phyloP scores from a whole-genome alignment of 2,113 vertebrate species.

The Kryptolebias marmoratus region DNA sequence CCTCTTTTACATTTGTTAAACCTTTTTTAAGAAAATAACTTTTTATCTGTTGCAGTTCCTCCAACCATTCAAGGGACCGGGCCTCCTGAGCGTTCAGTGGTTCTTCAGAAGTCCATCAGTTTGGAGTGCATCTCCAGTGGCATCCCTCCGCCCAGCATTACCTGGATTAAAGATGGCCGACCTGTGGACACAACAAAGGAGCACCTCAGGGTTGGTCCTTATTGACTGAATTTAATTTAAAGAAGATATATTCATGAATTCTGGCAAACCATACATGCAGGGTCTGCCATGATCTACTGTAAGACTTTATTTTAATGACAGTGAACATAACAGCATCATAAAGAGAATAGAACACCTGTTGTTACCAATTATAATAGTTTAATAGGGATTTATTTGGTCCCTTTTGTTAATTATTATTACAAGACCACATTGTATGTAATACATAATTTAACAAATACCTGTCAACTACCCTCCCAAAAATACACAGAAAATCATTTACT shows the following conservation, averaged over 20 bases:
- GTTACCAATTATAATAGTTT: too few relatives aligned
- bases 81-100: slow-evolving; percentile 83
- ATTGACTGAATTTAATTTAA: neutral
- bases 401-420: too few relatives aligned
- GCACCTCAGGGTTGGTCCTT: slow-evolving; percentile 81
- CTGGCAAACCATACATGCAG: neutral
- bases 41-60: slow-evolving; percentile 81
- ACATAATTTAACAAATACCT: too few relatives aligned
- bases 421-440: too few relatives aligned
- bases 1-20: neutral
- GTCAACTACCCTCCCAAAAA: too few relatives aligned
- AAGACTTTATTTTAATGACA: too few relatives aligned
- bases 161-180: slow-evolving; percentile 92
- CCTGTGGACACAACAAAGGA: slow-evolving; percentile 89
- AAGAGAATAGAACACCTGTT: too few relatives aligned
- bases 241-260: neutral
- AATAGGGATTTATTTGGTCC: too few relatives aligned
- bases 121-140: slow-evolving; percentile 91
- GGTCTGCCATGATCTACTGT: too few relatives aligned
- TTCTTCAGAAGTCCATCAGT: slow-evolving; percentile 83
- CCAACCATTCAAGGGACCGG: slow-evolving; percentile 88
- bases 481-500: too few relatives aligned
- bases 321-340: too few relatives aligned
- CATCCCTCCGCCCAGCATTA: slow-evolving; percentile 90
- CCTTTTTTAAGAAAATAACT: neutral